Evolutionary conservation across 2,888 invertebrate genomes (phyloP).

Genomic region (Cenopis cana): DNA sequence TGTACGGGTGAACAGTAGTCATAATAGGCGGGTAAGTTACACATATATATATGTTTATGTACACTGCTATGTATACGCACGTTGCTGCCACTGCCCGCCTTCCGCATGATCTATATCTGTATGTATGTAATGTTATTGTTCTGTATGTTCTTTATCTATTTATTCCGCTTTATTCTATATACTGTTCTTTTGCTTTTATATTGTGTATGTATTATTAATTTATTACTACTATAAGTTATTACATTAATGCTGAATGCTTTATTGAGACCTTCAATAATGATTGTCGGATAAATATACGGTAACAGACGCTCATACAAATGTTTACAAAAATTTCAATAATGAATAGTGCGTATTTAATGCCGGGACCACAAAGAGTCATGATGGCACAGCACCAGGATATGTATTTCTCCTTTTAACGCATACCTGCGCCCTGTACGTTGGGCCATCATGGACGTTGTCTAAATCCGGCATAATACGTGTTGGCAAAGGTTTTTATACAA

Average conservation of each 20-base stretch:
- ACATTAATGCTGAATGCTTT: background rate
- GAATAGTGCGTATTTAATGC: no score
- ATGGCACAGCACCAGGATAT: no score
- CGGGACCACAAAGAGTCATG: no score
- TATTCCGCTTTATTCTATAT: slow-evolving; percentile 7
- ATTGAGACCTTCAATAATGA: slow-evolving; percentile 1
- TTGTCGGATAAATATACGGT: background rate
- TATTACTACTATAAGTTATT: no score
- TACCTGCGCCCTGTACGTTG: no score
- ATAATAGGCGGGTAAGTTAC: slow-evolving; percentile 85
- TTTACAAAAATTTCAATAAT: no score
- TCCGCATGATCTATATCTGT: slow-evolving; percentile 44
- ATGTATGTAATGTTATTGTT: slow-evolving; percentile 53
- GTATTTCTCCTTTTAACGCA: no score
- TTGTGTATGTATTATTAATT: background rate
- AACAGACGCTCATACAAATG: background rate
- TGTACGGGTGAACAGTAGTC: slow-evolving; percentile 85
- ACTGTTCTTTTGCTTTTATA: background rate
- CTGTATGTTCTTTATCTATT: slow-evolving; percentile 27
- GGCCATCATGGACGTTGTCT: no score
- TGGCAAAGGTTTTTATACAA: no score
- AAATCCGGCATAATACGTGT: no score
- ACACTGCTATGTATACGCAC: slow-evolving; percentile 36
- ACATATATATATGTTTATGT: slow-evolving; percentile 61
- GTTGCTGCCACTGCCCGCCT: slow-evolving; percentile 42